Evolutionary conservation across 2,797 vertebrate genomes (phyloP), one percentile per base, ranked within the genome.

Genomic region (Lagocephalus sceleratus): DNA sequence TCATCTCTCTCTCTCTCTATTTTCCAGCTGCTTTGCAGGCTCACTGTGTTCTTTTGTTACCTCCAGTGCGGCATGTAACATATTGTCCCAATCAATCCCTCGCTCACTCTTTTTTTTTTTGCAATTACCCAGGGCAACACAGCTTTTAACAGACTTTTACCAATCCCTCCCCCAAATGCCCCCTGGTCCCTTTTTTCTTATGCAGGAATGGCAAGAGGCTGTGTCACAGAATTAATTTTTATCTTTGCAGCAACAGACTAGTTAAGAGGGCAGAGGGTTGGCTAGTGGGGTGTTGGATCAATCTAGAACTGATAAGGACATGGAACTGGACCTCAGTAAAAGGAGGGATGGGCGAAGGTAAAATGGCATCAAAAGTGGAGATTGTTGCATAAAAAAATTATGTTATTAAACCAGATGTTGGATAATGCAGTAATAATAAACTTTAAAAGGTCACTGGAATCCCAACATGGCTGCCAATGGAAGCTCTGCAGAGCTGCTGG

Each of bases 11-110:
- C 4, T 25, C 23, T 25, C 23, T 25, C 23, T 25, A 7, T 25
- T 25, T 25, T 25, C 25, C 4, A 25, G 25, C 25, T 25, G 25
- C 57, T 83, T 78, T 62, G n/a, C 51, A 2, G 73, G 16, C 65
- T 60, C 58, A 74, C 7, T 41, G 12, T 41, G 15, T 17, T 41
- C 1, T 41, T 41, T 17, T 41, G 5, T 41, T 16, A 44, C 71
- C 54, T 77, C 76, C 5, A 48, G 69, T 67, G 62, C 26, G 50
- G 63, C 65, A 62, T 80, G 80, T 71, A 73, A 58, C 78, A 62
- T 63, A 73, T 77, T 80, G 82, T 86, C 66, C 73, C 78, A 68
- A 81, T 84, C 82, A 80, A 79, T 83, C 69, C 76, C 76, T 78
- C 63, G 15, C 80, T 29, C 3, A 69, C 82, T 67, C 78, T 83